Conservation (phyloP, 2,888 invertebrate genomes). For the Caenorhabditis sp. region DNA sequence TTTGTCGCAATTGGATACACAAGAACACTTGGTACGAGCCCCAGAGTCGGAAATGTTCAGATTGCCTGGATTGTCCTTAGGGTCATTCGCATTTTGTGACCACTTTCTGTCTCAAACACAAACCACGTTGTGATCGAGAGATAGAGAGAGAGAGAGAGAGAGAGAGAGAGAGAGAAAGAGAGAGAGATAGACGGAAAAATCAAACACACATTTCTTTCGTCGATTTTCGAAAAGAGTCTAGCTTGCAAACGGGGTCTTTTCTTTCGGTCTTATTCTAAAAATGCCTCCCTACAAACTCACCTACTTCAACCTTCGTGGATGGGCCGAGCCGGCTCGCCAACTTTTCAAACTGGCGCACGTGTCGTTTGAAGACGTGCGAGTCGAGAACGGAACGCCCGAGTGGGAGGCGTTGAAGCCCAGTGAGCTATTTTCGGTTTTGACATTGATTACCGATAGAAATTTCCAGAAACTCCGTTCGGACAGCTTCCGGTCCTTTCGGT, state of each 20-base stretch:
- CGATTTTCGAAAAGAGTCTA: slow-evolving; percentile 19
- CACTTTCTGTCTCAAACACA: not conserved
- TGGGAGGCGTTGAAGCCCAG: slow-evolving; percentile 46
- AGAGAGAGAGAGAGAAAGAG: not conserved
- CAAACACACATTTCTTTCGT: not conserved
- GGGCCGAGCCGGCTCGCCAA: slow-evolving; percentile 49
- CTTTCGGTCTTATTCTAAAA: not conserved
- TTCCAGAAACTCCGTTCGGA: slow-evolving; percentile 59
- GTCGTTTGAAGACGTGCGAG: slow-evolving; percentile 50
- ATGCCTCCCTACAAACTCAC: slow-evolving; percentile 59
- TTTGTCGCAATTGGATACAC: no score
- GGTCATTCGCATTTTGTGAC: no score
- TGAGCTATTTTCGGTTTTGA: slow-evolving; percentile 18
- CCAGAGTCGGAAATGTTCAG: no score
- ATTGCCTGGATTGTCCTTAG: no score
- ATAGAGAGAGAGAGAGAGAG: not conserved
- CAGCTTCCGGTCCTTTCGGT: slow-evolving; percentile 60
- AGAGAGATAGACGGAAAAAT: not conserved
- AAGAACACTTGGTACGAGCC: no score
- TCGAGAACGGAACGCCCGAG: slow-evolving; percentile 31
- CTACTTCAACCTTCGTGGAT: slow-evolving; percentile 60
- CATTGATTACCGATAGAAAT: not conserved
- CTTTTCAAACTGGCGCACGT: slow-evolving; percentile 56
- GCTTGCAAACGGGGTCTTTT: slow-evolving; percentile 3
- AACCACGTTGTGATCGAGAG: slow-evolving; percentile 2